Evolutionary conservation across 2,797 vertebrate genomes (phyloP).

Genomic region (Prunella strophiata): DNA sequence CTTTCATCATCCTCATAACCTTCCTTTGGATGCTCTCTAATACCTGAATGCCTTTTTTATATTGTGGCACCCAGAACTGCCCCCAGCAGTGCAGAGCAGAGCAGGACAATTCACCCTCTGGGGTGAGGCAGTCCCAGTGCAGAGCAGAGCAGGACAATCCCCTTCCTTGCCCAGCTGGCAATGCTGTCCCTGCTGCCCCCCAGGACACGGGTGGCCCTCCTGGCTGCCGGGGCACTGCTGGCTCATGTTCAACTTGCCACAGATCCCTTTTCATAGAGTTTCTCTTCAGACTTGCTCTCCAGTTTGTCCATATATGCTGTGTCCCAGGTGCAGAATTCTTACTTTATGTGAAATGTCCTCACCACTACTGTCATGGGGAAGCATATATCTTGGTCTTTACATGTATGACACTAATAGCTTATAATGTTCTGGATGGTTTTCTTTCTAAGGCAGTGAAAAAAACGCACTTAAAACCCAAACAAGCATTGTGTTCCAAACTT

Average conservation of each 20-base stretch:
- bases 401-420: neutral
- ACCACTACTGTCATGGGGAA: neutral
- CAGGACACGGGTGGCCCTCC: rapidly evolving
- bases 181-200: neutral
- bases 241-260: rapidly evolving
- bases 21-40: neutral
- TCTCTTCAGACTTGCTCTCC: neutral
- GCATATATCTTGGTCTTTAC: neutral
- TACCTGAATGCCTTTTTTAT: too few relatives aligned
- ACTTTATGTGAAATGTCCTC: neutral
- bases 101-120: neutral
- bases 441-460: neutral
- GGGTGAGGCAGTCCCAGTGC: neutral
- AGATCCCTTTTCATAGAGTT: neutral
- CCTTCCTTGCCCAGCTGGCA: rapidly evolving
- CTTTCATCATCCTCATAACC: neutral
- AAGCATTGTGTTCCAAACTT: neutral
- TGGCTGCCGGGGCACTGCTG: neutral
- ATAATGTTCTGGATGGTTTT: neutral
- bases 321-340: neutral
- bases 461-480: neutral
- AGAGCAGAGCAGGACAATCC: neutral
- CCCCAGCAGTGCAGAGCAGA: neutral
- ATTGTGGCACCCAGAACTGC: rapidly evolving
- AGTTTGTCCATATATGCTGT: too few relatives aligned